Conservation (phyloP, 2,113 vertebrate genomes). For the Marmota monax region DNA sequence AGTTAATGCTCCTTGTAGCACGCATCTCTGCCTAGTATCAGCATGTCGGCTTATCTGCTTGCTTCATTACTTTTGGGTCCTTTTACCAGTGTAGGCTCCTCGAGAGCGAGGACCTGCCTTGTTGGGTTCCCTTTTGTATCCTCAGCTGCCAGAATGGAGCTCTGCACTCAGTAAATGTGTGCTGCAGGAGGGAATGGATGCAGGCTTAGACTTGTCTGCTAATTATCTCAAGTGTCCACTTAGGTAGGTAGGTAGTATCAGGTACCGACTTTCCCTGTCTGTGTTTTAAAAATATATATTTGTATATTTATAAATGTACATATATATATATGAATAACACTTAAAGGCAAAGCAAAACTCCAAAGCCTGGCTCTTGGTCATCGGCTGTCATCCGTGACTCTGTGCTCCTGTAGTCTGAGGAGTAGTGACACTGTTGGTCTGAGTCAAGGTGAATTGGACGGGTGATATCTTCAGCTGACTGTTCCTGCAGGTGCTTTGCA, state of each 20-base stretch:
- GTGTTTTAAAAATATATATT: too few relatives aligned
- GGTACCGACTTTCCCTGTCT: not conserved
- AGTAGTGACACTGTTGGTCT: not conserved
- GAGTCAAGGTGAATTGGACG: not conserved
- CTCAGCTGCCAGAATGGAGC: not conserved
- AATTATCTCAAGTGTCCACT: not conserved
- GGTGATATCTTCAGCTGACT: conserved; percentile 2
- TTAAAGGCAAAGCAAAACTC: not conserved
- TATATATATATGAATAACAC: too few relatives aligned
- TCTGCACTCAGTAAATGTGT: not conserved
- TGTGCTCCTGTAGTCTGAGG: not conserved
- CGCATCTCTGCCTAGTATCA: not conserved
- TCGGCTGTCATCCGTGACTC: not conserved
- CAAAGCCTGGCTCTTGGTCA: not conserved
- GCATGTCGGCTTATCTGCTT: not conserved
- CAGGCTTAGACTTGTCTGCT: not conserved
- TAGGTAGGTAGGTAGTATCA: not conserved
- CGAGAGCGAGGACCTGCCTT: not conserved
- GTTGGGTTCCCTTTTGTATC: not conserved
- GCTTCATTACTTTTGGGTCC: not conserved
- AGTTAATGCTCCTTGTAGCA: too few relatives aligned
- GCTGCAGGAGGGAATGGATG: not conserved
- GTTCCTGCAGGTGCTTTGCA: conserved; percentile 43
- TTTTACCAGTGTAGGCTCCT: not conserved
- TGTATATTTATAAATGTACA: too few relatives aligned